phyloP scores from a whole-genome alignment of 2,113 vertebrate species.

The Poecilia latipinna region DNA sequence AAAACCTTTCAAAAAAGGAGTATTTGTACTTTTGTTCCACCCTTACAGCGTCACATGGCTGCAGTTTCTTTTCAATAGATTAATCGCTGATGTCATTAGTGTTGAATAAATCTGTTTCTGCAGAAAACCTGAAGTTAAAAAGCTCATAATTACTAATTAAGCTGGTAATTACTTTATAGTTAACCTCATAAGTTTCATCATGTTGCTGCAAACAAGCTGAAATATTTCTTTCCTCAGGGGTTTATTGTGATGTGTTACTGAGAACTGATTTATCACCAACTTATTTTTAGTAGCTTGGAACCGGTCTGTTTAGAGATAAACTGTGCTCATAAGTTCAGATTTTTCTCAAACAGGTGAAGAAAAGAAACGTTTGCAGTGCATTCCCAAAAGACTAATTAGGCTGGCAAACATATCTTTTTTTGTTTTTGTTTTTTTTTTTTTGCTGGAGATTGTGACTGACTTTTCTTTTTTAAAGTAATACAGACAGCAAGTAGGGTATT shows the following conservation, averaged over 20 bases:
- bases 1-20: conserved; percentile 79
- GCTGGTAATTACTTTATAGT: conserved; percentile 25
- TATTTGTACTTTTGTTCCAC: conserved; percentile 12
- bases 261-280: conserved; percentile 17
- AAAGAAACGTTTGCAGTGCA: conserved; percentile 12
- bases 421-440: not conserved
- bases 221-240: not conserved
- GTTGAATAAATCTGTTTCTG: not conserved
- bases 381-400: conserved; percentile 9
- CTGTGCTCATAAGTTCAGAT: not conserved
- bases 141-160: not conserved
- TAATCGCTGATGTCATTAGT: not conserved
- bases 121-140: not conserved
- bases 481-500: conserved; percentile 10
- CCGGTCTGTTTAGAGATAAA: not conserved
- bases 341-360: not conserved
- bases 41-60: not conserved
- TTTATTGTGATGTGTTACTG: conserved; percentile 1
- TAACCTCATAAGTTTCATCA: not conserved
- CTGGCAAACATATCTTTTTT: conserved; percentile 2
- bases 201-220: conserved; percentile 11
- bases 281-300: not conserved
- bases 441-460: conserved; percentile 3
- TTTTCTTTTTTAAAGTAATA: not conserved
- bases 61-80: not conserved